Evolutionary conservation across 1,140 invertebrate species (phyloP), one percentile per base, ranked within the genome.

Genomic region (Microplitis mediator): DNA sequence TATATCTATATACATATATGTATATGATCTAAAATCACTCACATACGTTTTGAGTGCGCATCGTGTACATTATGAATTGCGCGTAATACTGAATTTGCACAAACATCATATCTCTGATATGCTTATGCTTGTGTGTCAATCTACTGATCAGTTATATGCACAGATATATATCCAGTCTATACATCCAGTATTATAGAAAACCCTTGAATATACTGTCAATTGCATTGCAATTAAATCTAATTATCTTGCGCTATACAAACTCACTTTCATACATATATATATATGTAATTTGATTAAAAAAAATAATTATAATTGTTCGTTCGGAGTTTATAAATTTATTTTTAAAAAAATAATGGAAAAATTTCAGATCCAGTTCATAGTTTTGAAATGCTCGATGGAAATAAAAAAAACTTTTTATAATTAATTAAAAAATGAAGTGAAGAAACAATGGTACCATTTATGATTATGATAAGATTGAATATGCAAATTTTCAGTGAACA

Each of bases 21-120:
- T 45, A 11, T 45, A 45, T 11, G 39, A 45, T 45, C 39, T 35
- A 61, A 63, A 69, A 63, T 62, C 39, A 58, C 51, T 36, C 61
- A 50, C 69, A 71, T 71, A 71, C 50, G 61, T 32, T 58, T 71
- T 34, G 39, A 70, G 45, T 56, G 61, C 61, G 54, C 64, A 63
- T 71, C n/a, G 32, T 13, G 11, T 23, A 61, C 13, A 66, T 51
- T 50, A 51, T 50, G 31, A 52, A 61, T 61, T 39, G 68, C 36
- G 35, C 36, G 52, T 60, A 54, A 56, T 32, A 63, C 61, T 52
- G 45, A 31, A 66, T 66, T 51, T 66, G 45, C 23, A 8, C 16
- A 11, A 52, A 52, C 50, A 31, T 51, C 50, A 61, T 9, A 61
- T 45, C 39, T 45, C 52, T 14, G 23, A 56, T 56, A 56, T 56